A percentile compares a stretch with the other conserved stretches of the same genome.
Evolutionary conservation across 2,797 vertebrate genomes (phyloP).

Genomic region (Poliocrania exsul): DNA sequence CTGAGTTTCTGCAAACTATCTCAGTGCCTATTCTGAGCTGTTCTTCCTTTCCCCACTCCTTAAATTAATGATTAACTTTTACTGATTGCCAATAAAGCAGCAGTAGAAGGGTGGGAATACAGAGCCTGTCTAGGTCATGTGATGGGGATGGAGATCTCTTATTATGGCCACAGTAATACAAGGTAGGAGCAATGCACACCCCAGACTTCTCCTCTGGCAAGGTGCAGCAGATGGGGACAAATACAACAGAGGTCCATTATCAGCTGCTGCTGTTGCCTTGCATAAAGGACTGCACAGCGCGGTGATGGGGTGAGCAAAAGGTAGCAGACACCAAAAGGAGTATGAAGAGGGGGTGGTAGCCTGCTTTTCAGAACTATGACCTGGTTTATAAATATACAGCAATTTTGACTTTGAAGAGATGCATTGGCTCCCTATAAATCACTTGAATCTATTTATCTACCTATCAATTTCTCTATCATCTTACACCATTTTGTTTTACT

Average conservation of each 20-base stretch:
- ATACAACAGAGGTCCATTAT: neutral
- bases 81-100: neutral
- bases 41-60: neutral
- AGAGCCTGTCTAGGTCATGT: neutral
- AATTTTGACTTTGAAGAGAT: slow-evolving; percentile 8
- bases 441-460: neutral
- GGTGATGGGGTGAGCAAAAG: neutral
- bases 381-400: neutral
- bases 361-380: neutral
- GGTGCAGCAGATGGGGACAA: neutral
- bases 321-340: neutral
- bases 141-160: neutral
- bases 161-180: neutral
- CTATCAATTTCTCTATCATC: neutral
- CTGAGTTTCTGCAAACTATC: neutral
- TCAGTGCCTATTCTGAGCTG: neutral
- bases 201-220: neutral
- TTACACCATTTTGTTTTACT: slow-evolving; percentile 33
- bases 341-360: neutral
- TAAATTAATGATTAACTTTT: neutral
- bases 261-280: neutral
- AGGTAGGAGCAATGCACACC: neutral
- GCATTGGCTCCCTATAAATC: neutral
- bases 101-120: neutral
- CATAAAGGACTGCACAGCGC: neutral